Evolutionary conservation across 2,888 invertebrate genomes (phyloP), one percentile per base, ranked within the genome.

Genomic region (Petrophora chlorosata): DNA sequence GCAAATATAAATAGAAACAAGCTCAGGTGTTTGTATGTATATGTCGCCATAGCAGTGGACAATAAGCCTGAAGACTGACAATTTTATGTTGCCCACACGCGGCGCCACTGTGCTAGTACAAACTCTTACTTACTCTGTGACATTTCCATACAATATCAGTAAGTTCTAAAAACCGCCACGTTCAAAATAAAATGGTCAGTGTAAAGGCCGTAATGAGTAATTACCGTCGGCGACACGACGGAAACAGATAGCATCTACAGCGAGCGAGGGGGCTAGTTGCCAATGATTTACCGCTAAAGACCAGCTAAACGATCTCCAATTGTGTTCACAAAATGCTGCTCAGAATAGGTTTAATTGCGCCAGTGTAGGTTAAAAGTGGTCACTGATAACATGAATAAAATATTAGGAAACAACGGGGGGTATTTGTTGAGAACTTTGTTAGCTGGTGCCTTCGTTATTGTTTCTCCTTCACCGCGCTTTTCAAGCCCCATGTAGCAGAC

Each of bases 201-300:
- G 72, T 79, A 78, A 76, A 76, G 77, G 72, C 65, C 72, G 77
- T 79, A 83, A 80, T 76, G 79, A 82, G 82, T 82, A 86, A 86
- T 87, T 79, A 82, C 63, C 67, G 63, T 65, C 67, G 72, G 70
- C 71, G 73, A 70, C 71, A 73, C 67, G 65, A 71, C 76, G 86
- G 85, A 85, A 80, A 65, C 69, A 68, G 86, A 86, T 85, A 82
- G 23, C 61, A 85, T 85, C 85, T 79, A 70, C 73, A 73, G 56
- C 66, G 68, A 66, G 52, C 65, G 45, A n/a, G 36, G 66, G 63
- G 66, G 56, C 54, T 55, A 58, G 65, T 61, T 61, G 53, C 75
- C 80, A 79, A 81, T 82, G 83, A 85, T 85, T 85, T 82, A 80
- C 66, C 74, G 73, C 73, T 43, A 45, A 52, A 49, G 12, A 36